Percentiles rank a stretch among this genome's conserved stretches.
Evolutionary conservation across 2,888 invertebrate genomes (phyloP).

Genomic region (Dioctria rufipes): DNA sequence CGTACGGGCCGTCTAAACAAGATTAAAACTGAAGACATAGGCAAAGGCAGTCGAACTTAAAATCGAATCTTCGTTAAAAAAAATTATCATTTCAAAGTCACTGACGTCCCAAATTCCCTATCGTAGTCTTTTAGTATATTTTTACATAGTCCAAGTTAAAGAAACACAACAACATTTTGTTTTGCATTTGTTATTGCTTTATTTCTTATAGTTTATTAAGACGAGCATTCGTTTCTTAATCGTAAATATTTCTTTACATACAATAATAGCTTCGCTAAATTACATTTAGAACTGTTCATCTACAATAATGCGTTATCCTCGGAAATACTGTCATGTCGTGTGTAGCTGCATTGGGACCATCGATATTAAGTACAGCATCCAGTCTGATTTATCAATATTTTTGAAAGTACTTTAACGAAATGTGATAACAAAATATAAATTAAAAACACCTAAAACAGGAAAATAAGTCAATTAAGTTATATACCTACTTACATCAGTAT

Average conservation of each 20-base stretch:
- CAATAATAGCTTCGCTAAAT: conserved; percentile 17
- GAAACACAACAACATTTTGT: no score
- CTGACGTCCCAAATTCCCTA: no score
- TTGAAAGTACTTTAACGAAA: conserved; percentile 6
- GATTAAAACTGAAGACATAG: no score
- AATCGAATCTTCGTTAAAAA: no score
- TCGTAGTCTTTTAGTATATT: no score
- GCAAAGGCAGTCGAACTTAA: no score
- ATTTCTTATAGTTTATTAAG: no score
- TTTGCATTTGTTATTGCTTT: no score
- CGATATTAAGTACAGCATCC: conserved; percentile 39
- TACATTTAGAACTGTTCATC: background rate
- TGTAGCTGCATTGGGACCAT: conserved; percentile 8
- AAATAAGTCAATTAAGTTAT: conserved; percentile 1
- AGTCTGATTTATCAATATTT: background rate
- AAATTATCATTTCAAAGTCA: no score
- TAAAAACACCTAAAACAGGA: conserved; percentile 4
- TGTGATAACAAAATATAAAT: conserved; percentile 19
- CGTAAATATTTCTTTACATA: conserved; percentile 4
- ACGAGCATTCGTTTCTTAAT: background rate
- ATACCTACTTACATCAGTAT: background rate
- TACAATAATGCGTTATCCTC: conserved; percentile 10
- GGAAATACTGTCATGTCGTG: conserved; percentile 4
- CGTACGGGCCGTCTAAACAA: no score
- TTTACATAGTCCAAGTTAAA: no score